phyloP scores from a whole-genome alignment of 2,888 invertebrate genomes.

The Lithophane socia region DNA sequence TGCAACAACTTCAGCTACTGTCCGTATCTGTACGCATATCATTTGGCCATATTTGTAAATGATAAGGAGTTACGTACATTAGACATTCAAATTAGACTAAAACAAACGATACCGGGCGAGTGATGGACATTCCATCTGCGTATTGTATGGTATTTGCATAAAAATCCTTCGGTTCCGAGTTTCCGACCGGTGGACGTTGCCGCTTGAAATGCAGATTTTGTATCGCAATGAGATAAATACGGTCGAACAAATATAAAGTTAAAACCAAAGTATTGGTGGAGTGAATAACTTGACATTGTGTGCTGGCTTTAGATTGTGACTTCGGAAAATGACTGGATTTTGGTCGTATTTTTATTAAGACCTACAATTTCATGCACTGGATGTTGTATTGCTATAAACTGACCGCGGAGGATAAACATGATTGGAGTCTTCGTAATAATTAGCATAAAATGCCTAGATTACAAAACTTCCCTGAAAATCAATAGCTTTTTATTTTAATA shows the following conservation, averaged over 20 bases:
- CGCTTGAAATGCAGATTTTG: constrained; percentile 86
- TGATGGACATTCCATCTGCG: constrained; percentile 88
- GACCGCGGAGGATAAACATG: too few species aligned
- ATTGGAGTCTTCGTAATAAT: neutral
- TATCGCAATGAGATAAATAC: constrained; percentile 80
- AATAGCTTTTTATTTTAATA: neutral
- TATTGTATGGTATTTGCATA: constrained; percentile 86
- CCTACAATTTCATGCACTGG: neutral
- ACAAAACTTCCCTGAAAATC: neutral
- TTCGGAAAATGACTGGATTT: constrained; percentile 26
- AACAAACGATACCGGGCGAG: constrained; percentile 78
- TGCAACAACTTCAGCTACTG: constrained; percentile 45
- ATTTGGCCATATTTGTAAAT: constrained; percentile 76
- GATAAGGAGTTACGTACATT: constrained; percentile 78
- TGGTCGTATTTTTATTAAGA: constrained; percentile 6
- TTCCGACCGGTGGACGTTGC: constrained; percentile 67
- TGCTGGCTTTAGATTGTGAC: constrained; percentile 40
- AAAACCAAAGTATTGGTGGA: constrained; percentile 71
- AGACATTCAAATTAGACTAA: constrained; percentile 88
- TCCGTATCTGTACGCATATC: constrained; percentile 68
- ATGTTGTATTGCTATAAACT: neutral
- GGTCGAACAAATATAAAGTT: constrained; percentile 66
- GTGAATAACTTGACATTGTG: constrained; percentile 70
- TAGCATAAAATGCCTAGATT: neutral
- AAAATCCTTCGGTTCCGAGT: constrained; percentile 79